These are phyloP conservation scores for Aplysia californica DNA, from an alignment of 1,140 invertebrate species.

Conservation along the genomic window DNA sequence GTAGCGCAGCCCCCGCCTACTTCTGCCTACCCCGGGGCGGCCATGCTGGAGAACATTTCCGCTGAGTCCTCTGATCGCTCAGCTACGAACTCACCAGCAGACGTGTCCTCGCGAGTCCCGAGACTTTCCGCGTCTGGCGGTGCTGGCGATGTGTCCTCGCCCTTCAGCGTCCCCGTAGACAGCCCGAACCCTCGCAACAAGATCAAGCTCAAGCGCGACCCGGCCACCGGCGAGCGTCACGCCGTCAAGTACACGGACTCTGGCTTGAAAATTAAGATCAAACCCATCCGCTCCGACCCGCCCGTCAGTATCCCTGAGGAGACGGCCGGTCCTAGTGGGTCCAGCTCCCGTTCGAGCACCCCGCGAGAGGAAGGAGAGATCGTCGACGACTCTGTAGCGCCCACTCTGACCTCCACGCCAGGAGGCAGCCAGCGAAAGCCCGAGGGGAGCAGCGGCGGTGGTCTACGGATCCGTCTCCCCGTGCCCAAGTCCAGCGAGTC, in stretches of 20 bases:
- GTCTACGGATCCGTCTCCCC: constrained; percentile 11
- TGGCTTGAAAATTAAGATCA: constrained; percentile 24
- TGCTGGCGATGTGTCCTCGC: not conserved
- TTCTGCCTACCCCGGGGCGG: no score
- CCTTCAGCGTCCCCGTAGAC: constrained; percentile 1
- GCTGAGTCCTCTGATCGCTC: no score
- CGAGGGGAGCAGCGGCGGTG: no score
- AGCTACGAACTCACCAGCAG: not conserved
- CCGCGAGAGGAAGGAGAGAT: constrained; percentile 21
- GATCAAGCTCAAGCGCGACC: constrained; percentile 18
- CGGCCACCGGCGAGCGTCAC: constrained; percentile 1
- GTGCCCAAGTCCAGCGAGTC: constrained; percentile 7
- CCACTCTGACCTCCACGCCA: not conserved
- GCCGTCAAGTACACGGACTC: constrained; percentile 14
- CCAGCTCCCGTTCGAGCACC: constrained; percentile 2
- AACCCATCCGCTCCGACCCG: constrained; percentile 5
- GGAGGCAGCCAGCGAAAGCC: not conserved
- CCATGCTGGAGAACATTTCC: no score
- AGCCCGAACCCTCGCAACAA: constrained; percentile 22
- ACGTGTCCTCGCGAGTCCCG: no score
- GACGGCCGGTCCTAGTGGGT: not conserved
- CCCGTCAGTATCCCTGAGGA: not conserved
- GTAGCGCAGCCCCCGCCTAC: no score
- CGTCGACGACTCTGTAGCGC: constrained; percentile 3
- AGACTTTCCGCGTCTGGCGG: no score